Evolutionary conservation across 2,888 invertebrate species (phyloP), one percentile per base, ranked within the genome.

Genomic region (Agrotis puta): DNA sequence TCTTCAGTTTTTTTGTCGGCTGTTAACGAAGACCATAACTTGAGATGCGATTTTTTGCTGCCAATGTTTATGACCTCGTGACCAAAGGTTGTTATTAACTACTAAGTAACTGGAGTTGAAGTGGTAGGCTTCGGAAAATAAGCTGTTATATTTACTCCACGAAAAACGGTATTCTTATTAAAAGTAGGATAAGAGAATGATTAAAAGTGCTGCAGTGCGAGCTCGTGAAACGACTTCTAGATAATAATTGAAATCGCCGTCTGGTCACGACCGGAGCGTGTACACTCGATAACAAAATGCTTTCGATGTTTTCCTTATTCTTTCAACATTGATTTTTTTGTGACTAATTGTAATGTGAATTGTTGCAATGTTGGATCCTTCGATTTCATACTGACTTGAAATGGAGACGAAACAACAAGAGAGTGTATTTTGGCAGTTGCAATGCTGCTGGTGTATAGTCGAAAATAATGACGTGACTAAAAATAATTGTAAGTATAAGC

Each of bases 231-330:
- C 91, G 90, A 94, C 94, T 95, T 93, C 94, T 92, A 94, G 93
- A 94, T 93, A 94, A 94, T 95, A 95, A 95, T 95, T 95, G 95
- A 96, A 96, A 95, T 93, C 92, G 91, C 91, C 90, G 94, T 92
- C 94, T 93, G 94, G 95, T 96, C 95, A 96, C 95, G 95, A 95
- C 92, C 91, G 88, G 87, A 86, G 85, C 83, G 76, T 68, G 93
- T 94, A 94, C 93, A 89, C 80, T 90, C 88, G 87, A 62, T 45
- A 27, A 82, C 85, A 88, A 74, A 90, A 87, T 70, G 64, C 56
- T 81, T 81, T 69, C 13, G 48, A 69, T 47, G 68, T 73, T 88
- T 87, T 74, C n/a, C 43, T 72, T 81, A 73, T 75, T 70, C 24
- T 70, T 57, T 64, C 47, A 54, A 50, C 18, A 5, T 24, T 33